These are phyloP conservation scores for Hyperoplus immaculatus DNA, from an alignment of 2,797 vertebrate species.

Conservation along the genomic window DNA sequence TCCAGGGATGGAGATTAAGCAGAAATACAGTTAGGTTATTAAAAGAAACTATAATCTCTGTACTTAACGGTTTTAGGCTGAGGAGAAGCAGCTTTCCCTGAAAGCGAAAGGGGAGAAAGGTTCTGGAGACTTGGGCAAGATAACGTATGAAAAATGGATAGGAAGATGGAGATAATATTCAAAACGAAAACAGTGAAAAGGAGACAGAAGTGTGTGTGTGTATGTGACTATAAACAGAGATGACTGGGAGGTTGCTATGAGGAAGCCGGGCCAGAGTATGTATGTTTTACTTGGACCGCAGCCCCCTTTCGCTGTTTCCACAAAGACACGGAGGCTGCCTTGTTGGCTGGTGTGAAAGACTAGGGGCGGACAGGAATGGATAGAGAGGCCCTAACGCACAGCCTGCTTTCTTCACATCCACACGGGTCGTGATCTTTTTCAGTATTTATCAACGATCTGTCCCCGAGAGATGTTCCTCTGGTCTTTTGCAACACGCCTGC, in stretches of 20 bases:
- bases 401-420: conserved; percentile 52
- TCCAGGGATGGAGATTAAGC: conserved; percentile 61
- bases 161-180: conserved; percentile 50
- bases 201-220: conserved; percentile 49
- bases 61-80: conserved; percentile 35
- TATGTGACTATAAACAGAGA: conserved; percentile 62
- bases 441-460: conserved; percentile 15
- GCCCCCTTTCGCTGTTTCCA: conserved; percentile 71
- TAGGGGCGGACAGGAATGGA: conserved; percentile 26
- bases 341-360: conserved; percentile 54
- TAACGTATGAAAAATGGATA: conserved; percentile 43
- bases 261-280: conserved; percentile 68
- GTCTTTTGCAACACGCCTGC: conserved; percentile 51
- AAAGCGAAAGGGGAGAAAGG: conserved; percentile 13
- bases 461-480: conserved; percentile 4
- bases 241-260: conserved; percentile 72
- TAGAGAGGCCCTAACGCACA: conserved; percentile 27
- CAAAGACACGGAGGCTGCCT: conserved; percentile 66
- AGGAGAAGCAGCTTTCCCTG: conserved; percentile 31
- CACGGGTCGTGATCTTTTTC: conserved; percentile 38
- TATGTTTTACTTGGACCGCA: conserved; percentile 81
- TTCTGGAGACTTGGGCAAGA: conserved; percentile 21
- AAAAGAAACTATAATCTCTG: conserved; percentile 65
- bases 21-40: conserved; percentile 69
- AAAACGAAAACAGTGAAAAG: conserved; percentile 56